Evolutionary conservation across 2,113 vertebrate genomes (phyloP).

Genomic region (Hippocampus guttulatus): DNA sequence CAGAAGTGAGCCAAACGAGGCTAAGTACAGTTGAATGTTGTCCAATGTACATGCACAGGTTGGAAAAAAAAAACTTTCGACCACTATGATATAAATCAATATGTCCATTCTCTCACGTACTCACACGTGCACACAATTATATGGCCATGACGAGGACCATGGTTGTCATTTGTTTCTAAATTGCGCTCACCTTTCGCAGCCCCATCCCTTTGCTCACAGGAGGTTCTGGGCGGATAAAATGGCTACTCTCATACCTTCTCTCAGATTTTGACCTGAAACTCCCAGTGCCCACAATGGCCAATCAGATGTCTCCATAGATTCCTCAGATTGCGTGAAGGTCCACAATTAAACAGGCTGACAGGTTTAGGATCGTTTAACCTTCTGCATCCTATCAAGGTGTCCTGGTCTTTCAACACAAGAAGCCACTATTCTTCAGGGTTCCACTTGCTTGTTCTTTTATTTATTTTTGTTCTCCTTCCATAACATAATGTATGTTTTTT

Average conservation of each 20-base stretch:
- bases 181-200: too few species aligned
- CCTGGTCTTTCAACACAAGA: background rate
- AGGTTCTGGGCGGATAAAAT: too few species aligned
- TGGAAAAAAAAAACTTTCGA: background rate
- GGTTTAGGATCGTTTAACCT: background rate
- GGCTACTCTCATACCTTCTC: too few species aligned
- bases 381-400: background rate
- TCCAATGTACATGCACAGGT: background rate
- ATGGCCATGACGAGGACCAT: too few species aligned
- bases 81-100: too few species aligned
- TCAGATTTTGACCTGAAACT: background rate
- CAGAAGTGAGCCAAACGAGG: background rate
- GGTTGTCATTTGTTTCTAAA: too few species aligned
- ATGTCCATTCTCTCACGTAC: too few species aligned
- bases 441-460: slow-evolving; percentile 1
- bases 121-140: too few species aligned
- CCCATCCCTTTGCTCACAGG: too few species aligned
- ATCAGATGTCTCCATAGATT: background rate
- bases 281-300: background rate
- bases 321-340: background rate
- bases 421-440: background rate
- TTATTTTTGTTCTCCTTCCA: background rate
- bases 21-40: background rate
- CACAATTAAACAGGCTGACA: background rate
- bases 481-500: slow-evolving; percentile 14